Conservation (phyloP, 2,797 vertebrate species). For the Hirundo rustica region DNA sequence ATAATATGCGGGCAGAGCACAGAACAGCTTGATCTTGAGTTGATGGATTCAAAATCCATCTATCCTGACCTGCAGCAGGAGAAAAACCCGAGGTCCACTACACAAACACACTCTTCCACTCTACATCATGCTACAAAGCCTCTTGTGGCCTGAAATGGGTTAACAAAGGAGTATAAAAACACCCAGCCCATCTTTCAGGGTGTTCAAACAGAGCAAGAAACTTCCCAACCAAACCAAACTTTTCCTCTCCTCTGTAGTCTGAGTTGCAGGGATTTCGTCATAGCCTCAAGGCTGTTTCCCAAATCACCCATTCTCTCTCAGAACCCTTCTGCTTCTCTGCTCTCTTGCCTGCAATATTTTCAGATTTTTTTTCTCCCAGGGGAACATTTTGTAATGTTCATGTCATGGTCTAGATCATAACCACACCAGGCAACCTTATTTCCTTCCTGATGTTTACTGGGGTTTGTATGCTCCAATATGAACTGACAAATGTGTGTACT, state of each 20-base stretch:
- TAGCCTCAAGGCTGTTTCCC: neutral
- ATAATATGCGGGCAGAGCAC: neutral
- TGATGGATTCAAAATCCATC: neutral
- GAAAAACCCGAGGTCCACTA: neutral
- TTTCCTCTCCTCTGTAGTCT: neutral
- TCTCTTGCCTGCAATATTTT: neutral
- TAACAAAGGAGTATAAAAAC: neutral
- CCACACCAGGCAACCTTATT: constrained; percentile 43
- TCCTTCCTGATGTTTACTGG: constrained; percentile 33
- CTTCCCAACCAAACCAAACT: neutral
- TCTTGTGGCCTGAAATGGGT: neutral
- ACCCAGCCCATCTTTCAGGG: neutral
- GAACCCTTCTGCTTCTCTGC: neutral
- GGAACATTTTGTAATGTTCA: constrained; percentile 1
- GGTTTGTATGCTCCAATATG: constrained; percentile 27
- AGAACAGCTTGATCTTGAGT: neutral
- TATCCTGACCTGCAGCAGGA: neutral
- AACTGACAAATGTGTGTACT: constrained; percentile 52
- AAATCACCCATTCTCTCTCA: neutral
- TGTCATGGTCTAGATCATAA: constrained; percentile 41
- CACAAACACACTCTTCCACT: neutral
- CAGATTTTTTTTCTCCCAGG: constrained; percentile 12
- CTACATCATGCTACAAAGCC: neutral
- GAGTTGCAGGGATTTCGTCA: neutral
- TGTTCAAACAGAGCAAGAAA: neutral